Conservation (phyloP, 2,113 vertebrate genomes). For the Hystrix brachyura region DNA sequence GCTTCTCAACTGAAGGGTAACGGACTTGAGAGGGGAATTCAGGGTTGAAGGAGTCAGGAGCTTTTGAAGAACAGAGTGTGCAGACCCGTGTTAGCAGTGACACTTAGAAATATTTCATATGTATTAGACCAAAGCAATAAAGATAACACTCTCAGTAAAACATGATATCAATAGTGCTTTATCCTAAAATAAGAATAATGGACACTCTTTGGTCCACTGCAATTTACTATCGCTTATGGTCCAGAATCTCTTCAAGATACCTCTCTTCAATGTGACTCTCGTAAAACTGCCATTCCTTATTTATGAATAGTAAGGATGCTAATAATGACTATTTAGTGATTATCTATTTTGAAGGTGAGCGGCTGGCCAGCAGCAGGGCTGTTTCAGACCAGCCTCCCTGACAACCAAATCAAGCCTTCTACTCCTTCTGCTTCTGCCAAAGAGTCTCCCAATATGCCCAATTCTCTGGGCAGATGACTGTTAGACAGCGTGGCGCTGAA, state of each 20-base stretch:
- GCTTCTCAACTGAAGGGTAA: neutral
- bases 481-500: neutral
- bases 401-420: neutral
- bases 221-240: neutral
- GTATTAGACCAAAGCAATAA: slow-evolving; percentile 50
- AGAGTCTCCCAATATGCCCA: neutral
- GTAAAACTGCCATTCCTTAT: slow-evolving; percentile 20
- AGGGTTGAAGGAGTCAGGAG: neutral
- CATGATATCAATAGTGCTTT: neutral
- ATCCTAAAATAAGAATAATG: slow-evolving; percentile 1
- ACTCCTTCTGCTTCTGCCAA: neutral
- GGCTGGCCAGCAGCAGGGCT: neutral
- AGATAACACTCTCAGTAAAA: slow-evolving; percentile 60
- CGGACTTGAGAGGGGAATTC: neutral
- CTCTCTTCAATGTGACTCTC: neutral
- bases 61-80: neutral
- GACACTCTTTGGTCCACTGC: neutral
- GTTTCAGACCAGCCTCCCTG: neutral
- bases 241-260: neutral
- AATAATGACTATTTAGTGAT: neutral
- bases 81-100: neutral
- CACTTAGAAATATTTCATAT: slow-evolving; percentile 60
- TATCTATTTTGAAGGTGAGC: neutral
- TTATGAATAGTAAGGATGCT: slow-evolving; percentile 25
- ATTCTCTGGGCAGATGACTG: neutral